phyloP scores from a whole-genome alignment of 2,113 vertebrate genomes.

The Paracanthobrama guichenoti region DNA sequence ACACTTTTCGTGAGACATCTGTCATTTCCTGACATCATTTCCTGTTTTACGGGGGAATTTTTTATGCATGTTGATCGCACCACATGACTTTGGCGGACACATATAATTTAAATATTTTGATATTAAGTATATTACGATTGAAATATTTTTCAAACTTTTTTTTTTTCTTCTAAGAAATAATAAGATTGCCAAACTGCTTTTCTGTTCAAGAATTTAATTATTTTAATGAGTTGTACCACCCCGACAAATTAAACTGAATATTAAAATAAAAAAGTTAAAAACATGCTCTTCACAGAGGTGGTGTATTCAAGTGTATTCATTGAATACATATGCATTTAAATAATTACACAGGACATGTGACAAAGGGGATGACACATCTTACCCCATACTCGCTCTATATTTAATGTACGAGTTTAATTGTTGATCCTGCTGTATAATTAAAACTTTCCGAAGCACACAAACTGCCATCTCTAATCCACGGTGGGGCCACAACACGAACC shows the following conservation, averaged over 20 bases:
- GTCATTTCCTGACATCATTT: not conserved
- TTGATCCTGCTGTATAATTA: conserved; percentile 46
- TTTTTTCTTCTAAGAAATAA: too few species aligned
- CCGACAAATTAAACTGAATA: not conserved
- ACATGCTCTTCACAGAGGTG: not conserved
- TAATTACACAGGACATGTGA: not conserved
- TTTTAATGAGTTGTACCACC: too few species aligned
- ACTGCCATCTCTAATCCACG: conserved; percentile 55
- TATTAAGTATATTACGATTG: too few species aligned
- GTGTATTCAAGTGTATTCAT: not conserved
- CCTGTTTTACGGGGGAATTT: not conserved
- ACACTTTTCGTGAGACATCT: not conserved
- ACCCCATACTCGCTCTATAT: conserved; percentile 26
- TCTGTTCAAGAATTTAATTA: not conserved
- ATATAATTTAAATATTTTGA: not conserved
- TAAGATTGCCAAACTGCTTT: not conserved
- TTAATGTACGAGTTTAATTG: conserved; percentile 53
- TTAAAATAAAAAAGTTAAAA: not conserved
- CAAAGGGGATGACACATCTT: not conserved
- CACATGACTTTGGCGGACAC: not conserved
- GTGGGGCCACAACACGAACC: conserved; percentile 51
- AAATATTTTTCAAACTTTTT: not conserved
- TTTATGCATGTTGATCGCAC: not conserved
- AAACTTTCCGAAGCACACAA: conserved; percentile 43
- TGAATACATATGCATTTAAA: not conserved